These are phyloP conservation scores for Argentina silus DNA, from an alignment of 2,797 vertebrate species.

Conservation along the genomic window DNA sequence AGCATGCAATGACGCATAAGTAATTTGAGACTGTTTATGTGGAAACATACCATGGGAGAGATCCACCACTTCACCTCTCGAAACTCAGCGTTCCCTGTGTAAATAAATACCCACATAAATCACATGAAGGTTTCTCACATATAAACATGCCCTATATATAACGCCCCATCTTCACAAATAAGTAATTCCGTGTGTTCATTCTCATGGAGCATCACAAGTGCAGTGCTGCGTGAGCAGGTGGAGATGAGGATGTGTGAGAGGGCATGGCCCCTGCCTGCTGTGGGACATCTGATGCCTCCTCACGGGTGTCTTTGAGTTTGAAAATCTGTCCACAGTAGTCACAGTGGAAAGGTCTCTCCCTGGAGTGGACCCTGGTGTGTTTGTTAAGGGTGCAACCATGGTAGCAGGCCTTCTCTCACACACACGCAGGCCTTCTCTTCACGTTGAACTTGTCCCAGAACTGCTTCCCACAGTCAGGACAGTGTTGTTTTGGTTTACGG, in stretches of 20 bases:
- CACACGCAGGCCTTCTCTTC: conserved; percentile 51
- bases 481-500: conserved; percentile 22
- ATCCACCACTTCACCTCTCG: not conserved
- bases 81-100: not conserved
- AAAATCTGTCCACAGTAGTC: conserved; percentile 55
- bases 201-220: not conserved
- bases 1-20: not conserved
- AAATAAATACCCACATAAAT: not conserved
- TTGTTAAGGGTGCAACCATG: conserved; percentile 53
- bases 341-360: conserved; percentile 64
- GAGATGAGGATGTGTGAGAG: conserved; percentile 5
- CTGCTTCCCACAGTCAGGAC: conserved; percentile 55
- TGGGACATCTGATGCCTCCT: conserved; percentile 45
- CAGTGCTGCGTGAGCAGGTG: not conserved
- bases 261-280: not conserved
- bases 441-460: conserved; percentile 52
- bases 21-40: not conserved
- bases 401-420: conserved; percentile 63
- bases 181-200: not conserved
- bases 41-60: not conserved
- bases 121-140: not conserved
- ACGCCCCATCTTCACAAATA: no score
- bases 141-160: no score
- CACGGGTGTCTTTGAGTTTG: conserved; percentile 65
- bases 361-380: conserved; percentile 67